phyloP scores from a whole-genome alignment of 2,888 invertebrate species.

The Drosophila kambysellisi region DNA sequence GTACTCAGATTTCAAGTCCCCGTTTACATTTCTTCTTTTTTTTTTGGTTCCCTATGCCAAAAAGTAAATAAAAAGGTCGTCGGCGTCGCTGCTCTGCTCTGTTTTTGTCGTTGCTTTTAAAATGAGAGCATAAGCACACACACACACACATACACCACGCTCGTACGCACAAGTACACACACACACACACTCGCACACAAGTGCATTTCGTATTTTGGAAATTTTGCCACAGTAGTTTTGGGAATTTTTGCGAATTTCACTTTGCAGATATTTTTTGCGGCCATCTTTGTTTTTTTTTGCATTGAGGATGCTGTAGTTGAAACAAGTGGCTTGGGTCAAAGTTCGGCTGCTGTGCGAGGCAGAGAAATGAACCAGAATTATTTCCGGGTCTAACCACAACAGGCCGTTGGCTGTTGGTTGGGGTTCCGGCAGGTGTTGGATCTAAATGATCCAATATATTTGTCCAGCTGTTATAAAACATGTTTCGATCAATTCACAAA shows the following conservation, averaged over 20 bases:
- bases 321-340: slow-evolving; percentile 53
- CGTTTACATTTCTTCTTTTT: slow-evolving; percentile 21
- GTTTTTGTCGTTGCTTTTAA: slow-evolving; percentile 38
- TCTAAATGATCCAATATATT: slow-evolving; percentile 38
- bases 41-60: slow-evolving; percentile 39
- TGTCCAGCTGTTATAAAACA: slow-evolving; percentile 53
- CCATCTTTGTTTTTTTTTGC: slow-evolving; percentile 14
- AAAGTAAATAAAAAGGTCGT: slow-evolving; percentile 65
- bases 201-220: slow-evolving; percentile 55
- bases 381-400: slow-evolving; percentile 14
- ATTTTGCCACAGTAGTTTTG: slow-evolving; percentile 25
- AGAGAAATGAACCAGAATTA: slow-evolving; percentile 22
- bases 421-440: slow-evolving; percentile 53
- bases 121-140: slow-evolving; percentile 57
- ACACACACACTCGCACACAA: slow-evolving; percentile 16
- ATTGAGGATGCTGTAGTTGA: slow-evolving; percentile 7
- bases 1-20: slow-evolving; percentile 70
- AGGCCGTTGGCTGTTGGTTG: slow-evolving; percentile 25
- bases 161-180: slow-evolving; percentile 33
- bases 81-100: slow-evolving; percentile 8
- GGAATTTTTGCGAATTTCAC: slow-evolving; percentile 43
- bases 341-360: slow-evolving; percentile 23
- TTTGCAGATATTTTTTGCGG: slow-evolving; percentile 28
- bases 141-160: slow-evolving; percentile 17
- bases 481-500: slow-evolving; percentile 35